Base-by-base conservation (phyloP, 2,888 invertebrate species). In the Notodonta dromedarius region DNA sequence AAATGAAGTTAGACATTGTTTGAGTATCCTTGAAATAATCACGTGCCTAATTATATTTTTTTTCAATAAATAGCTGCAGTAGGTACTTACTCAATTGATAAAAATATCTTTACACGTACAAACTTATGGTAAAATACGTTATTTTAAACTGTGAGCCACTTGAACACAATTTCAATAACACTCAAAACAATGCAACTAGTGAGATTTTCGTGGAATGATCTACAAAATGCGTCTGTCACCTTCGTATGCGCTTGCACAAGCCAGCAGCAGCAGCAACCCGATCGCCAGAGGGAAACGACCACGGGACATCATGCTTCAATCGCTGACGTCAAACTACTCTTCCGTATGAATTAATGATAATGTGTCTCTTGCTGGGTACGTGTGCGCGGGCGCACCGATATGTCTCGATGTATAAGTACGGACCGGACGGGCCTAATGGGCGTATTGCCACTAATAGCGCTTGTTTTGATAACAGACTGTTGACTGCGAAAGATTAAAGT, bases 391-490 rank as follows among this genome's bases (percentile, higher is more conserved):
- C 39, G 54, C 39, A 54, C 39, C 32, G 52, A 52, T 32, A 14
- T 32, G 52, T 35, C 5, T 35, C 35, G 5, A 35, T 7, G 5
- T 5, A 35, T 35, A 7, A 2, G 7, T 6, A 6, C n/a, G 8
- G 39, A 6, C 9, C 52, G 32, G 12, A 9, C 16, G 7, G 11
- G 57, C 52, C 42, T 58, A 52, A 53, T 62, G 57, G 59, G n/a
- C 62, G 58, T 53, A 57, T 54, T 64, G 39, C 55, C 57, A 63
- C 58, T 66, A 74, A 73, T 63, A 73, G 60, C 63, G 76, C 71
- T 79, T 77, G 73, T 62, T 71, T 71, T 77, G 87, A 89, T 88
- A 88, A 86, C 76, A 78, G 85, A 78, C 69, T 87, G 73, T 86
- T 85, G 83, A 86, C 84, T 84, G 86, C 82, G 67, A 85, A 85